Conservation (phyloP, 2,888 invertebrate genomes). For the Megaustenia siamemsis region DNA sequence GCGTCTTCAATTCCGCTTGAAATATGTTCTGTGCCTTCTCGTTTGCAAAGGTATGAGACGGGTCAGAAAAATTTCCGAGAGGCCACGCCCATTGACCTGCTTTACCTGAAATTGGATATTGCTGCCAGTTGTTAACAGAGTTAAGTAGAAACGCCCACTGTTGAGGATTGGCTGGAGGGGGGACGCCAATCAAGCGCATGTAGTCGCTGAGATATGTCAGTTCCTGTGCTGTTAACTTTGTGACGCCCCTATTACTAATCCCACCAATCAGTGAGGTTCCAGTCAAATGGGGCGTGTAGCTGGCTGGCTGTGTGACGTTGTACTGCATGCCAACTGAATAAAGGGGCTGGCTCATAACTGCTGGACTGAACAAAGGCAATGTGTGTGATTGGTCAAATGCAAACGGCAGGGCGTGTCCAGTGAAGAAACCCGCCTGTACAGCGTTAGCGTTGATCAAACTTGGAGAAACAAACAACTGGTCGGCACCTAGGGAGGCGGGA, state of each 20-base stretch:
- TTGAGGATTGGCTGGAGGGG: constrained; percentile 65
- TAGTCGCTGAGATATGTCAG: constrained; percentile 62
- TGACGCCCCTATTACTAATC: constrained; percentile 12
- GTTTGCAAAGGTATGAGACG: constrained; percentile 41
- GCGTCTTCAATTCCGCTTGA: not conserved
- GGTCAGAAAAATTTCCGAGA: constrained; percentile 34
- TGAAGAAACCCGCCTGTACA: not conserved
- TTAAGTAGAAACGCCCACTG: constrained; percentile 69
- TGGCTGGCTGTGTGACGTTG: constrained; percentile 19
- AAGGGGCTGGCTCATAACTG: constrained; percentile 40
- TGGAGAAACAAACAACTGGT: not conserved
- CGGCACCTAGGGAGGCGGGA: not conserved
- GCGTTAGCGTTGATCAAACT: not conserved
- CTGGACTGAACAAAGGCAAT: constrained; percentile 10
- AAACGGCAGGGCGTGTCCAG: not conserved
- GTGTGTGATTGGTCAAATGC: constrained; percentile 16
- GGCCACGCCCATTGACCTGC: not conserved
- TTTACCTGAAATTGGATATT: not conserved
- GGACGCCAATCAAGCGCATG: constrained; percentile 69
- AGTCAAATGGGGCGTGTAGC: constrained; percentile 29
- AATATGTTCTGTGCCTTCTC: constrained; percentile 1
- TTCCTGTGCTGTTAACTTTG: constrained; percentile 61
- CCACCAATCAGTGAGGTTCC: not conserved
- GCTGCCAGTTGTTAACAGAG: constrained; percentile 55
- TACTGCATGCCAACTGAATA: not conserved